Evolutionary conservation across 2,797 vertebrate genomes (phyloP).

Genomic region (Pangasius macronema): DNA sequence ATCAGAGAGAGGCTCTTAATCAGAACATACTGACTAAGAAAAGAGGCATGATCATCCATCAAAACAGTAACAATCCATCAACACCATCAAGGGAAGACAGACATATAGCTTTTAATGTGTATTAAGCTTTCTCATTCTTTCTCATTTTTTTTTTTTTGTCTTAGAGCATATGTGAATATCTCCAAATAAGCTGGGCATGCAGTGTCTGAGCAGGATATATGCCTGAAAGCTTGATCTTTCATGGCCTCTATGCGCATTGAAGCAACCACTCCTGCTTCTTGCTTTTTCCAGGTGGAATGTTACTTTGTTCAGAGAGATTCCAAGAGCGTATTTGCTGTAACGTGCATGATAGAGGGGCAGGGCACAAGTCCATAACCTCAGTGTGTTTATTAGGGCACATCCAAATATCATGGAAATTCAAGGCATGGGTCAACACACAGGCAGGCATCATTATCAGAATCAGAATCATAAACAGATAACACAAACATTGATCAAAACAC

Average conservation of each 20-base stretch:
- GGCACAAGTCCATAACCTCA: not conserved
- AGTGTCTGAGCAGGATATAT: slow-evolving; percentile 12
- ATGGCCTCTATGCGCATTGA: not conserved
- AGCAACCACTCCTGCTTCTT: slow-evolving; percentile 11
- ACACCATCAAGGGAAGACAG: not conserved
- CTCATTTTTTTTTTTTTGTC: not conserved
- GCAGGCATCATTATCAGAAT: not conserved
- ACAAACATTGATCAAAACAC: not conserved
- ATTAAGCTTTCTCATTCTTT: not conserved
- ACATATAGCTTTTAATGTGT: not conserved
- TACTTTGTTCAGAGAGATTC: not conserved
- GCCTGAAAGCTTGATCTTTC: slow-evolving; percentile 6
- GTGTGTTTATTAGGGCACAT: not conserved
- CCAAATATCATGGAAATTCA: not conserved
- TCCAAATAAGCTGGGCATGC: slow-evolving; percentile 6
- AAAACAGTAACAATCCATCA: not conserved
- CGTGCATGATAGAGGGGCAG: not conserved
- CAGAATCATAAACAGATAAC: not conserved
- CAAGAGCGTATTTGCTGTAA: not conserved
- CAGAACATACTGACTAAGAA: slow-evolving; percentile 23
- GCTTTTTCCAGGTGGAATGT: slow-evolving; percentile 8
- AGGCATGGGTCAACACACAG: too few species aligned
- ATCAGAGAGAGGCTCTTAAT: slow-evolving; percentile 2
- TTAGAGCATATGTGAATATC: slow-evolving; percentile 2
- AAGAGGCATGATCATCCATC: not conserved